Base-by-base conservation (phyloP, 2,113 vertebrate species). In the Nerophis ophidion region DNA sequence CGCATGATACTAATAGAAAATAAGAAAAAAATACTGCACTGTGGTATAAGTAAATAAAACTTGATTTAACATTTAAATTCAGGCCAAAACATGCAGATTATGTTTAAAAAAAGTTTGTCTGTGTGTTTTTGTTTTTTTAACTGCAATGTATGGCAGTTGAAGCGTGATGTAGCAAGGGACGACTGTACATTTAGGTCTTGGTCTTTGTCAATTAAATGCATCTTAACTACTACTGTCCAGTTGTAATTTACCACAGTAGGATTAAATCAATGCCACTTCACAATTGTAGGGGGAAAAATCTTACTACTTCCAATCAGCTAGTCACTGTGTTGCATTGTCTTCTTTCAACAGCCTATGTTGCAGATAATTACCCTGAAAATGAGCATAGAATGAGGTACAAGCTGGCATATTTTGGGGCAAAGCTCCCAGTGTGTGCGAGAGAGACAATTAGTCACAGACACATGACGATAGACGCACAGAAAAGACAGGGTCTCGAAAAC, bases 361-460 rank as follows among this genome's bases (percentile, higher is more conserved):
- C 2, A 35, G 38, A 67, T 72, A 7, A 61, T 78, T 78, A 65
- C 70, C 70, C 63, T 74, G 63, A 76, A 74, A 52, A 67, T 70
- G 34, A 46, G 51, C 76, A 77, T 65, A 81, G 79, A 83, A 83
- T 70, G 74, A 84, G 75, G 74, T 84, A 76, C 76, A 65, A 62
- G 57, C 68, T 76, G 50, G 58, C 55, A 71, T 57, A 9, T 63
- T 73, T 71, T 63, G 49, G 71, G 61, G 65, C 57, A 64, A 60
- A 52, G 56, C 73, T 71, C 58, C 48, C 19, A 26, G 53, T 60
- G 54, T 56, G 51, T 66, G 40, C 40, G 40, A 44, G 47, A 34
- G 12, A 65, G 53, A 68, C 15, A 48, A 61, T 60, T 49, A 62
- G 53, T 70, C 40, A 63, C 42, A 48, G 33, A 49, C 55, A 62